phyloP scores from a whole-genome alignment of 2,888 invertebrate genomes.

The Notodonta dromedarius region DNA sequence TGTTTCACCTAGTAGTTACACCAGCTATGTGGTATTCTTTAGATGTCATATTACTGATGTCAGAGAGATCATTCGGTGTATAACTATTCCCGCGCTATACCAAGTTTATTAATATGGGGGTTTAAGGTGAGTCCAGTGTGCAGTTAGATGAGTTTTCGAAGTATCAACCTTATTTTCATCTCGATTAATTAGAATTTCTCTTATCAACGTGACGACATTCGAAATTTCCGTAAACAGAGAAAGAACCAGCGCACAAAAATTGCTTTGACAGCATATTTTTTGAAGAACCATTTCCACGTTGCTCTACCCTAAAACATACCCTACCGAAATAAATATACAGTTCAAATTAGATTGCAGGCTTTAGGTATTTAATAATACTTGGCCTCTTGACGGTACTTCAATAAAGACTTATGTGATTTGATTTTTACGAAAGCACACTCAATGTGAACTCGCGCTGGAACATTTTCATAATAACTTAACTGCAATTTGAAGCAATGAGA shows the following conservation, averaged over 20 bases:
- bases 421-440: constrained; percentile 30
- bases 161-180: no score
- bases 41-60: no score
- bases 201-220: constrained; percentile 27
- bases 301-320: constrained; percentile 9
- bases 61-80: no score
- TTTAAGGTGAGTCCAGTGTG: no score
- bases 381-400: constrained; percentile 21
- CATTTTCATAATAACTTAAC: constrained; percentile 11
- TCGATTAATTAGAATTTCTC: constrained; percentile 31
- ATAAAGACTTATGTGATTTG: constrained; percentile 21
- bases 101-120: no score
- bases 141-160: no score
- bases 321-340: background rate
- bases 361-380: constrained; percentile 28
- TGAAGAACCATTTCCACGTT: constrained; percentile 5
- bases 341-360: constrained; percentile 5
- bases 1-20: no score
- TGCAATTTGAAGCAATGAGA: background rate
- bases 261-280: constrained; percentile 28
- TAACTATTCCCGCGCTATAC: no score
- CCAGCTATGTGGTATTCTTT: no score
- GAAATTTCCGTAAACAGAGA: constrained; percentile 22
- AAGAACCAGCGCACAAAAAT: constrained; percentile 25
- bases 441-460: constrained; percentile 13